Evolutionary conservation across 2,888 invertebrate species (phyloP).

Genomic region (Noctua comes): DNA sequence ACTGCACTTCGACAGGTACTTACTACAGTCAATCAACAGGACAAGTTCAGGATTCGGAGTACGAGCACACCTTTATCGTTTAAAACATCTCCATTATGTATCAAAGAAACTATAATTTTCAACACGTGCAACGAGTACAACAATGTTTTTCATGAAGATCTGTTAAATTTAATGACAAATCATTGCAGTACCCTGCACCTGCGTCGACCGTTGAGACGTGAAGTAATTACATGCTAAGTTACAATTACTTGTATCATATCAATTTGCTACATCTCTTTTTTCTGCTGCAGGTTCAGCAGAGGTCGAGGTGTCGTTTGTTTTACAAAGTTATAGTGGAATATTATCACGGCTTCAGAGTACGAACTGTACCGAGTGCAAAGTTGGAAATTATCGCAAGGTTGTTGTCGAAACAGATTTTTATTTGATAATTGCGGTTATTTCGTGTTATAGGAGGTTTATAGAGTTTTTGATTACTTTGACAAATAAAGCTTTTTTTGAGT

Average conservation of each 20-base stretch:
- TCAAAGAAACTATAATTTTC: slow-evolving; percentile 4
- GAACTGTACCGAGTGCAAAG: not conserved
- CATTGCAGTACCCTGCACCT: slow-evolving; percentile 7
- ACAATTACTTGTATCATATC: not conserved
- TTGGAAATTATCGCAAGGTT: not conserved
- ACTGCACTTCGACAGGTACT: not conserved
- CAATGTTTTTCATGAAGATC: not conserved
- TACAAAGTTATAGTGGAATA: slow-evolving; percentile 14
- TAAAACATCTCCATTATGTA: not conserved
- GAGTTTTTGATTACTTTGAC: not conserved
- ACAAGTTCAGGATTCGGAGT: not conserved
- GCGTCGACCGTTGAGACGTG: not conserved
- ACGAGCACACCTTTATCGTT: not conserved
- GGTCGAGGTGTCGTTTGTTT: slow-evolving; percentile 16
- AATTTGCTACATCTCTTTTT: slow-evolving; percentile 4
- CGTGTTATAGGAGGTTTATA: not conserved
- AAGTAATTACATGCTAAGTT: not conserved
- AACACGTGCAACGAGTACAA: not conserved
- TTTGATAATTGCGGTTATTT: not conserved
- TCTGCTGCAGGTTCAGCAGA: slow-evolving; percentile 8
- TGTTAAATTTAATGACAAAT: not conserved
- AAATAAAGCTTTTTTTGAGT: not conserved
- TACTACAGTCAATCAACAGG: not conserved
- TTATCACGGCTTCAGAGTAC: slow-evolving; percentile 3
- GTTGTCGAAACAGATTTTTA: not conserved